Conservation (phyloP, 2,113 vertebrate genomes). For the Haliaeetus leucogaster region DNA sequence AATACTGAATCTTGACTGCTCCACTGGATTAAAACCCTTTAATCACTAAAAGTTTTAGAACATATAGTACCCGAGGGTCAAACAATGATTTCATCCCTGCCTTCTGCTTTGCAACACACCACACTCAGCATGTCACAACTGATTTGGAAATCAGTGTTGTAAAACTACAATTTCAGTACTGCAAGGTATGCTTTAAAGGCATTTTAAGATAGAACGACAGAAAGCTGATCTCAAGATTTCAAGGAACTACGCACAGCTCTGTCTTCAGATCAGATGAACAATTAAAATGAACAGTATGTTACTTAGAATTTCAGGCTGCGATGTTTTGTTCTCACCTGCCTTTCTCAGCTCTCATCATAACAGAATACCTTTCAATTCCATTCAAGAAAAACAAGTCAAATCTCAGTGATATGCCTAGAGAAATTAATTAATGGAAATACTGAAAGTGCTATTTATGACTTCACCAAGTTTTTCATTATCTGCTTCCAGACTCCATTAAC, state of each 20-base stretch:
- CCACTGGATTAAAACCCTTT: neutral
- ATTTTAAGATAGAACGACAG: neutral
- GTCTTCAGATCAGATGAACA: neutral
- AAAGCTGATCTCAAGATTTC: neutral
- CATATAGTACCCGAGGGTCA: neutral
- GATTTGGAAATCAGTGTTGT: neutral
- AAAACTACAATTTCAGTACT: neutral
- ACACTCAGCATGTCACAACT: neutral
- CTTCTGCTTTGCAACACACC: neutral
- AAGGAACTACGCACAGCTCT: neutral
- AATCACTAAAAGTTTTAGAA: neutral
- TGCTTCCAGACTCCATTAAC: neutral
- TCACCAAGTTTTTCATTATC: neutral
- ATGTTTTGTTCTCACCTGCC: neutral
- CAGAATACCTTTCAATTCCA: neutral
- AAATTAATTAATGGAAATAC: neutral
- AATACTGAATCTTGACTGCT: accelerated
- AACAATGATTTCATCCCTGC: neutral
- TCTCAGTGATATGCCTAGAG: neutral
- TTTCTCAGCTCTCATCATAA: neutral
- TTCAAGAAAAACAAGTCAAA: neutral
- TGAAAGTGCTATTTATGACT: neutral
- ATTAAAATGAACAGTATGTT: neutral
- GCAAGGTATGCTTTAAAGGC: neutral
- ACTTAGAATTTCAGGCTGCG: neutral